Evolutionary conservation across 2,797 vertebrate genomes (phyloP), one percentile per base, ranked within the genome.

Genomic region (Coilia nasus): DNA sequence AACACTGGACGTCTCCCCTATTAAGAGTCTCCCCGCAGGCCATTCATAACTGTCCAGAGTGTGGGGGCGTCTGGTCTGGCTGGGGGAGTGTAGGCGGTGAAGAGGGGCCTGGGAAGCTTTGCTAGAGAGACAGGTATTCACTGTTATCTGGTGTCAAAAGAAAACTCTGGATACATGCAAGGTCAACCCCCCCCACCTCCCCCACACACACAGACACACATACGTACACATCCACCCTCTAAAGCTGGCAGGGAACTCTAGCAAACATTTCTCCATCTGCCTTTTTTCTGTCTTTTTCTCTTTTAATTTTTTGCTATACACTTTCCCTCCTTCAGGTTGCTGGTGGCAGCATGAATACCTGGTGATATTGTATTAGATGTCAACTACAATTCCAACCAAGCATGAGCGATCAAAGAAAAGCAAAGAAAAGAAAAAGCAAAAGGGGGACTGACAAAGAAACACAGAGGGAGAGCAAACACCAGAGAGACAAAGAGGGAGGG

Each of bases 121-220:
- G 41, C 75, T 44, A 35, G 85, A 87, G 84, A 67, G 11, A 59
- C 50, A 84, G 81, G 81, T 81, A 82, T 81, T 47, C 23, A 81
- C 81, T 41, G 19, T 71, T 81, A 83, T 86, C 83, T 83, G 23
- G 31, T 64, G n/a, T 1, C 31, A 83, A 60, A 82, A 47, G 46
- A 85, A 17, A 83, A 84, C 28, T 19, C 28, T 23, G 67, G 21
- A 41, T 25, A 47, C 6, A 78, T 25, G 41, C 44, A 81, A 78
- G 25, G 44, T 46, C 64, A 81, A 12, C 6, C 28, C 21, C 82
- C 78, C 83, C 87, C 50, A 47, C 81, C 21, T 54, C 50, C 50
- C 2, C 12, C 28, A 57, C 28, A 54, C 64, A n/a, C 19, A 81
- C 19, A 85, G 59, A 57, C 84, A 23, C 82, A 81, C 71, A 80